Evolutionary conservation across 2,797 vertebrate species (phyloP).

Genomic region (Peromyscus attwateri): DNA sequence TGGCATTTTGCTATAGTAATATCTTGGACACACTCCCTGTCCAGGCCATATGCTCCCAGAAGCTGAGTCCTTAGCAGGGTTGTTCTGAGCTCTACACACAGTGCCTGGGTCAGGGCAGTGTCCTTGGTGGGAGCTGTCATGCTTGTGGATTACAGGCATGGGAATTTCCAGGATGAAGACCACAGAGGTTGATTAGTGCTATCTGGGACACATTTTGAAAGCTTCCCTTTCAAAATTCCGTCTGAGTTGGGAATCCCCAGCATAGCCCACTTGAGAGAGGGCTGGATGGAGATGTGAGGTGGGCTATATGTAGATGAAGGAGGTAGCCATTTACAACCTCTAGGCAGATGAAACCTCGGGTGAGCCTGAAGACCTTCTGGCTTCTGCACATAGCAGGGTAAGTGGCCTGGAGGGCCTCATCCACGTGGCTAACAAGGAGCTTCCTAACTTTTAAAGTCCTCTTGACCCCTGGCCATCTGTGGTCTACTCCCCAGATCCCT

Average conservation of each 20-base stretch:
- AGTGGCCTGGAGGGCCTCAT: not conserved
- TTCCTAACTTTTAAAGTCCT: constrained; percentile 52
- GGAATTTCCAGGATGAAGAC: not conserved
- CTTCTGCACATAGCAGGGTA: not conserved
- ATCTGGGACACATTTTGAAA: not conserved
- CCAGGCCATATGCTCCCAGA: not conserved
- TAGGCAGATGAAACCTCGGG: not conserved
- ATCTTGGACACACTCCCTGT: not conserved
- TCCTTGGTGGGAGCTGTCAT: not conserved
- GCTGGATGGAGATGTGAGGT: not conserved
- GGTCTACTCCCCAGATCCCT: constrained; percentile 44
- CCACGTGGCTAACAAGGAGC: not conserved
- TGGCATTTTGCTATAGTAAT: not conserved
- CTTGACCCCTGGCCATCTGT: constrained; percentile 48
- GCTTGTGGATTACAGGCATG: not conserved
- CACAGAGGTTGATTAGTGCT: not conserved
- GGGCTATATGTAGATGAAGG: not conserved
- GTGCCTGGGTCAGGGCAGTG: not conserved
- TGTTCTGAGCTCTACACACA: not conserved
- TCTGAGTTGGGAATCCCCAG: not conserved
- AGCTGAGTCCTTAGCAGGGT: not conserved
- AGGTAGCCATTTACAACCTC: fast-evolving
- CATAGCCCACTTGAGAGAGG: not conserved
- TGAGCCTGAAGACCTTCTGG: not conserved
- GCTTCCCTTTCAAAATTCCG: not conserved